phyloP scores from a whole-genome alignment of 1,140 invertebrate genomes.

The Bacillus rossius region DNA sequence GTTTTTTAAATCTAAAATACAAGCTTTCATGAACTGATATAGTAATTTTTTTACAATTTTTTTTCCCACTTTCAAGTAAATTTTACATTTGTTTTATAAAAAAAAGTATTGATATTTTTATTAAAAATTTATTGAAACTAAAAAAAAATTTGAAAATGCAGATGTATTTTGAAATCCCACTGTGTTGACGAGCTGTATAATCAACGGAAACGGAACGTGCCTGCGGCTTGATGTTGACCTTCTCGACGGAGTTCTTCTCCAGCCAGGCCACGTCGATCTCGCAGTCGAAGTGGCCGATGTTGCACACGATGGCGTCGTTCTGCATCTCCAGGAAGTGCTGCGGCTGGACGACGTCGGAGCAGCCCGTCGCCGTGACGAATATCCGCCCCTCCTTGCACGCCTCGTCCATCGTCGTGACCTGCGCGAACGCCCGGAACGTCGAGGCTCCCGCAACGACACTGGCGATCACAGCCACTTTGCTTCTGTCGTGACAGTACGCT shows the following conservation, averaged over 20 bases:
- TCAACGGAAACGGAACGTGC: too few relatives aligned
- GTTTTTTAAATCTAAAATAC: too few relatives aligned
- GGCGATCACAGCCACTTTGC: too few relatives aligned
- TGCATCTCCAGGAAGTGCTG: conserved; percentile 90
- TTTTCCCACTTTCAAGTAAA: too few relatives aligned
- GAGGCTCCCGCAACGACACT: too few relatives aligned
- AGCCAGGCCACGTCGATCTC: conserved; percentile 98
- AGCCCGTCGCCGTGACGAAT: conserved; percentile 57
- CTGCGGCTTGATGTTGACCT: conserved; percentile 97
- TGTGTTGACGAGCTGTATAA: too few relatives aligned
- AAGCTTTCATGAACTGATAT: too few relatives aligned
- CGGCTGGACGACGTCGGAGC: conserved; percentile 87
- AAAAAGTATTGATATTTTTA: too few relatives aligned
- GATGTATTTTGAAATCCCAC: neutral
- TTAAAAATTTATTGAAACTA: neutral
- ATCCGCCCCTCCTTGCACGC: conserved; percentile 8
- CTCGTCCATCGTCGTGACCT: conserved; percentile 11
- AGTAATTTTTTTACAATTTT: too few relatives aligned
- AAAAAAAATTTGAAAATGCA: neutral
- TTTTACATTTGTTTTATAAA: too few relatives aligned
- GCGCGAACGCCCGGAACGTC: neutral
- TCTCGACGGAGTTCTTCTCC: conserved; percentile 83
- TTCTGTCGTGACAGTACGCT: too few relatives aligned
- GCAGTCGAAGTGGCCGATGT: conserved; percentile 98
- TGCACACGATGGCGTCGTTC: conserved; percentile 97